Evolutionary conservation across 2,888 invertebrate genomes (phyloP).

Genomic region (Patella ulyssiponensis): DNA sequence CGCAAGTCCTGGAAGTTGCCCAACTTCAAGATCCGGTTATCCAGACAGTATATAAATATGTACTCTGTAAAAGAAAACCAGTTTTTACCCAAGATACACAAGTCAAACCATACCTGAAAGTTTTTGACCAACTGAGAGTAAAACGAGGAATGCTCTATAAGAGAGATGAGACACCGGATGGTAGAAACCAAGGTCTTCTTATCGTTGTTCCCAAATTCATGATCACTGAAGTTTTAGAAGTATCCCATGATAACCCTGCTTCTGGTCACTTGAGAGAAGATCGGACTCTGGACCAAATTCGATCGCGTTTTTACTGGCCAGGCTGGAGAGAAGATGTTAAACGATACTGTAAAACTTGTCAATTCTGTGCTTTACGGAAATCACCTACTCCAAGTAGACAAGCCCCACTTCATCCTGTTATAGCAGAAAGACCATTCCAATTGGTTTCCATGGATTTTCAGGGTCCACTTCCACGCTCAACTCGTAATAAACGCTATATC

Average conservation of each 20-base stretch:
- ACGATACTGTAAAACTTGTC: neutral
- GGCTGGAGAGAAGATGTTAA: neutral
- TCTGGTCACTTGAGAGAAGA: neutral
- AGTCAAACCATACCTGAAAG: neutral
- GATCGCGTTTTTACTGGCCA: neutral
- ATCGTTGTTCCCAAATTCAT: neutral
- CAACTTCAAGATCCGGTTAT: constrained; percentile 1
- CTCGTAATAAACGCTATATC: neutral
- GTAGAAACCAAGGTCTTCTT: neutral
- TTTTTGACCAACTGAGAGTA: neutral
- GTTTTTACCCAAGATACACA: neutral
- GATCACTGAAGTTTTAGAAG: neutral
- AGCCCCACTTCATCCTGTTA: neutral
- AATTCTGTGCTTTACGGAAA: neutral
- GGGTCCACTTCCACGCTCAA: neutral
- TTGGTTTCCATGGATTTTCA: neutral
- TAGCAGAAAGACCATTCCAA: neutral
- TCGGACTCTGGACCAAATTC: neutral
- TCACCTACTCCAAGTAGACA: neutral
- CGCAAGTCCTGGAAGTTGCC: neutral
- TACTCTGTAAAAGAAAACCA: neutral
- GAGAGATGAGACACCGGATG: neutral
- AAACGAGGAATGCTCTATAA: constrained; percentile 1
- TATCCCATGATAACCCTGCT: neutral
- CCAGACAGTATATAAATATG: neutral